Percentiles rank a stretch among this genome's conserved stretches.
These are phyloP conservation scores for Bombycilla garrulus DNA, from an alignment of 2,113 vertebrate genomes.

Conservation along the genomic window DNA sequence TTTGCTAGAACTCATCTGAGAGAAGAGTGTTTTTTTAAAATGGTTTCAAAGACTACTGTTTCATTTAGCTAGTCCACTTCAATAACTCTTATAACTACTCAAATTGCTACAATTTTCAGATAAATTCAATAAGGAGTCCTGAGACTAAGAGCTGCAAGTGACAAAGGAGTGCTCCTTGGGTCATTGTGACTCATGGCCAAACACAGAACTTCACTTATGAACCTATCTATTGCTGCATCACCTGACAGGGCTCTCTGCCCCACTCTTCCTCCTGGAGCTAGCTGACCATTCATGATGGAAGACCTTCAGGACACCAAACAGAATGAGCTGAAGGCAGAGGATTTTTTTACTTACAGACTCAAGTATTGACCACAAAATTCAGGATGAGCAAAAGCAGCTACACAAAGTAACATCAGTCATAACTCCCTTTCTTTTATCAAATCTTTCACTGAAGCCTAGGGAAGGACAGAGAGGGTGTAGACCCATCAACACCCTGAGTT, in stretches of 20 bases:
- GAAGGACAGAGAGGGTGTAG: not conserved
- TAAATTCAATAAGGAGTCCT: not conserved
- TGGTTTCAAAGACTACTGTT: not conserved
- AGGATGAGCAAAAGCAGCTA: not conserved
- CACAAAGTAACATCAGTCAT: not conserved
- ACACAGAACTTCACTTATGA: not conserved
- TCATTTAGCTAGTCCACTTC: not conserved
- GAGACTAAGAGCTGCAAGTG: not conserved
- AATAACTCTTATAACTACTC: not conserved
- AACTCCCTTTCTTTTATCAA: not conserved
- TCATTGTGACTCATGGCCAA: not conserved
- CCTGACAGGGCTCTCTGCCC: fast-evolving
- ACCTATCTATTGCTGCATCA: not conserved
- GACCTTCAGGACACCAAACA: not conserved
- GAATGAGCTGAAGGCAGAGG: not conserved
- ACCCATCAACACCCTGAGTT: fast-evolving
- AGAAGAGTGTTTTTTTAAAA: not conserved
- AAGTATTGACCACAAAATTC: not conserved
- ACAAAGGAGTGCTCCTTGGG: not conserved
- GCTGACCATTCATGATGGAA: not conserved
- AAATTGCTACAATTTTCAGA: not conserved
- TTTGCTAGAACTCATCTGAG: not conserved
- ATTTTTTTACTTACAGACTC: not conserved
- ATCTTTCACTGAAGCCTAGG: not conserved
- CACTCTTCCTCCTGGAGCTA: not conserved